Percentiles rank a stretch among this genome's conserved stretches.
Conservation (phyloP, 37 sponge, comb jelly and placozoan genomes). For the Bolinopsis microptera region DNA sequence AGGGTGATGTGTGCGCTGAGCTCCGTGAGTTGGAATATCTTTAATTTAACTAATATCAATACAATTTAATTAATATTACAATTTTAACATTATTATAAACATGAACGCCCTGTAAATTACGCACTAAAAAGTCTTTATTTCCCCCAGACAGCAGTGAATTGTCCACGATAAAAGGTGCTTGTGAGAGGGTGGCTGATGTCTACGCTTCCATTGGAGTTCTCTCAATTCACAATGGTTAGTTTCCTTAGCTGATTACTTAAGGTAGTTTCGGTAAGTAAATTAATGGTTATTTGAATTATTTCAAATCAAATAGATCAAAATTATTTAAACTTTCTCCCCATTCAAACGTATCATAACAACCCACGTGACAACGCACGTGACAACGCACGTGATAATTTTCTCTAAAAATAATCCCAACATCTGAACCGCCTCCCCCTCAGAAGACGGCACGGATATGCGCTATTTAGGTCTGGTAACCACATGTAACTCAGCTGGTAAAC, state of each 20-base stretch:
- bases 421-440: neutral
- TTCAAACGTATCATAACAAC: too few species aligned
- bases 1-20: conserved; percentile 61
- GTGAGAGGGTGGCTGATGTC: conserved; percentile 62
- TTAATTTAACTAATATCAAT: neutral
- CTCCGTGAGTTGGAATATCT: conserved; percentile 27
- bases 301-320: too few species aligned
- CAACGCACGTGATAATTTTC: too few species aligned
- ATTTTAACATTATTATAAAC: neutral
- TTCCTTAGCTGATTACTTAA: too few species aligned
- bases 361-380: too few species aligned
- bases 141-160: conserved; percentile 29
- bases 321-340: too few species aligned
- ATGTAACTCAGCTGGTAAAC: conserved; percentile 35
- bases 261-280: too few species aligned
- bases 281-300: too few species aligned
- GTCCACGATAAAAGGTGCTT: neutral
- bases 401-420: too few species aligned
- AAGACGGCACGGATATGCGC: neutral
- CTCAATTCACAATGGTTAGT: neutral
- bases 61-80: neutral
- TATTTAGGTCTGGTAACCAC: conserved; percentile 22
- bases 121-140: neutral
- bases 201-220: conserved; percentile 64
- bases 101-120: neutral